Conservation (phyloP, 2,888 invertebrate genomes). For the Drosophila anomelani region DNA sequence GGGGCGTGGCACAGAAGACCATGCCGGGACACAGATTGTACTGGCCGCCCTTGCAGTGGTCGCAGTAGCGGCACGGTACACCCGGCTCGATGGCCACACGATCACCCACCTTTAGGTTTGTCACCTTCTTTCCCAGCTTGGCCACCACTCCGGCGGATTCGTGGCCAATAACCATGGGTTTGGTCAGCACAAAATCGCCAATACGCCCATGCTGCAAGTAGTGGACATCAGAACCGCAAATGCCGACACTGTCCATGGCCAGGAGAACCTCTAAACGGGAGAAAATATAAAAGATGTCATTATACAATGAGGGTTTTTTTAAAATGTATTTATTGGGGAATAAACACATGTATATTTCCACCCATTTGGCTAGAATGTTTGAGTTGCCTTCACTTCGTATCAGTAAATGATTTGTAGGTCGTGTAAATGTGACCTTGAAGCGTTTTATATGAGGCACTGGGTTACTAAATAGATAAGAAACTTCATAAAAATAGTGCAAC, state of each 20-base stretch:
- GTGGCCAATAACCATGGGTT: slow-evolving; percentile 98
- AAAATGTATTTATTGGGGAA: no score
- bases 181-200: slow-evolving; percentile 93
- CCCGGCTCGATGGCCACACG: slow-evolving; percentile 98
- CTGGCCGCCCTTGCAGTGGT: slow-evolving; percentile 92
- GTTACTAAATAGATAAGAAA: slow-evolving; percentile 2
- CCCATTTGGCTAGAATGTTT: background rate
- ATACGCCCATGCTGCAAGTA: slow-evolving; percentile 94
- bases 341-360: background rate
- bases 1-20: slow-evolving; percentile 97
- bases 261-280: slow-evolving; percentile 86
- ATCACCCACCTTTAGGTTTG: slow-evolving; percentile 91
- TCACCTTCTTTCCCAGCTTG: slow-evolving; percentile 90
- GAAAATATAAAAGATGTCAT: no score
- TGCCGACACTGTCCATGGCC: slow-evolving; percentile 96
- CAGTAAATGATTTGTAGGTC: background rate
- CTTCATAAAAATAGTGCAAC: background rate
- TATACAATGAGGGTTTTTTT: no score
- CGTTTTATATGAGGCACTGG: background rate
- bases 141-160: slow-evolving; percentile 94
- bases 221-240: slow-evolving; percentile 98
- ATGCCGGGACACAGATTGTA: slow-evolving; percentile 97
- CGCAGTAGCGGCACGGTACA: slow-evolving; percentile 93
- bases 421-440: slow-evolving; percentile 22
- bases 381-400: background rate